These are phyloP conservation scores for Nesospiza acunhae DNA, from an alignment of 2,113 vertebrate genomes.

Conservation along the genomic window DNA sequence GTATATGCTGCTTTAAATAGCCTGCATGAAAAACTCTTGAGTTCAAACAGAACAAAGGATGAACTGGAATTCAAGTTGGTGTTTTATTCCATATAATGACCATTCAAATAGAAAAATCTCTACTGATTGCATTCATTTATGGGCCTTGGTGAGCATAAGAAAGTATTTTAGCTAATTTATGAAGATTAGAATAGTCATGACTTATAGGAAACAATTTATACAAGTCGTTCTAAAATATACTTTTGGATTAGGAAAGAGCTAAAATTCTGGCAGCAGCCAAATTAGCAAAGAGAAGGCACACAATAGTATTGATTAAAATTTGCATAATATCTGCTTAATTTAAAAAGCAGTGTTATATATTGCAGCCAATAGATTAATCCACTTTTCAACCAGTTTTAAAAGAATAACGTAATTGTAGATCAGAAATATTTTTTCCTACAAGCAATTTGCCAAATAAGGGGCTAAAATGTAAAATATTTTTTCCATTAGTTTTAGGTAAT, in stretches of 20 bases:
- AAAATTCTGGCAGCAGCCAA: slow-evolving; percentile 10
- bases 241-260: slow-evolving; percentile 58
- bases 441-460: slow-evolving; percentile 68
- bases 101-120: slow-evolving; percentile 54
- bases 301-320: slow-evolving; percentile 57
- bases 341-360: slow-evolving; percentile 5
- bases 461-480: slow-evolving; percentile 80
- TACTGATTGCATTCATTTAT: slow-evolving; percentile 45
- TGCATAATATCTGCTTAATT: slow-evolving; percentile 57
- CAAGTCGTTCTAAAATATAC: slow-evolving; percentile 39
- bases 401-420: slow-evolving; percentile 52
- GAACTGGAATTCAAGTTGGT: background rate
- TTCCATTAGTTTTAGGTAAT: slow-evolving; percentile 82
- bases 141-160: slow-evolving; percentile 10
- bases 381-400: slow-evolving; percentile 68
- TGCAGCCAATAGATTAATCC: slow-evolving; percentile 54
- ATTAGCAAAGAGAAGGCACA: slow-evolving; percentile 24
- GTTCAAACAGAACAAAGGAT: slow-evolving; percentile 15
- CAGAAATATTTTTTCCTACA: slow-evolving; percentile 58
- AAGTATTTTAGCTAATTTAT: slow-evolving; percentile 54
- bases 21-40: background rate
- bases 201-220: slow-evolving; percentile 69
- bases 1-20: slow-evolving; percentile 50
- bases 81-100: background rate
- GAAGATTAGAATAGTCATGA: slow-evolving; percentile 55